Conservation (phyloP, 92 coral and sea anemone genomes). For the Epizoanthus scotinus region DNA sequence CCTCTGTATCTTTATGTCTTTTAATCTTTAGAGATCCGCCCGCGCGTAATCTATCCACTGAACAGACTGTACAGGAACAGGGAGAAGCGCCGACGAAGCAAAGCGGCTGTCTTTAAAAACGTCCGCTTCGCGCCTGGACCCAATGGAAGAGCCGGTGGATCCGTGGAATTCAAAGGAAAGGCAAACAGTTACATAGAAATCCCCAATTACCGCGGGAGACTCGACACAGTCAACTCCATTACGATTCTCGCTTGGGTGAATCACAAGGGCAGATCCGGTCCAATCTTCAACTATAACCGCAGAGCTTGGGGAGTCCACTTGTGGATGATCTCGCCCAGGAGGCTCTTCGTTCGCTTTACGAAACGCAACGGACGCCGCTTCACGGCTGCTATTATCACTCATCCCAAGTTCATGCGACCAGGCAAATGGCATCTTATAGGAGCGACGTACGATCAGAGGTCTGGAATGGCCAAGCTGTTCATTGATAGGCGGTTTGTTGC, state of each 20-base stretch:
- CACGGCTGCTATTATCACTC: conserved; percentile 24
- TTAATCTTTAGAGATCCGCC: conserved; percentile 43
- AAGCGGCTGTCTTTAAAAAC: conserved; percentile 41
- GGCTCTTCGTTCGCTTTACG: conserved; percentile 64
- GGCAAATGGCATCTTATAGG: conserved; percentile 23
- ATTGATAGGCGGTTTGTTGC: conserved; percentile 15
- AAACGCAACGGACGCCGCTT: conserved; percentile 53
- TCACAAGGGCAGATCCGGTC: conserved; percentile 68
- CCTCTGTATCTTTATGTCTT: not conserved
- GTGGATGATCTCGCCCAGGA: conserved; percentile 67
- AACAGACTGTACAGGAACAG: conserved; percentile 47
- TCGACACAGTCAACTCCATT: conserved; percentile 65
- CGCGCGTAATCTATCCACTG: conserved; percentile 65
- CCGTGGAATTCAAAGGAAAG: conserved; percentile 72
- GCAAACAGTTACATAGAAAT: conserved; percentile 77
- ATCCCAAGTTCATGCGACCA: not conserved
- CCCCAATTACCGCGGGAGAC: conserved; percentile 45
- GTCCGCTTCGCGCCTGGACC: conserved; percentile 68
- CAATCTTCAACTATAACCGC: conserved; percentile 71
- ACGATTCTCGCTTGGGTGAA: conserved; percentile 78
- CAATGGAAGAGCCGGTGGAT: conserved; percentile 46
- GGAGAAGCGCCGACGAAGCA: conserved; percentile 59
- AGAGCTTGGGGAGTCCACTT: conserved; percentile 76
- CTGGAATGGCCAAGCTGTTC: conserved; percentile 17
- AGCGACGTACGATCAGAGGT: not conserved